Evolutionary conservation across 1,140 invertebrate genomes (phyloP).

Genomic region (Schlechtendalia chinensis): DNA sequence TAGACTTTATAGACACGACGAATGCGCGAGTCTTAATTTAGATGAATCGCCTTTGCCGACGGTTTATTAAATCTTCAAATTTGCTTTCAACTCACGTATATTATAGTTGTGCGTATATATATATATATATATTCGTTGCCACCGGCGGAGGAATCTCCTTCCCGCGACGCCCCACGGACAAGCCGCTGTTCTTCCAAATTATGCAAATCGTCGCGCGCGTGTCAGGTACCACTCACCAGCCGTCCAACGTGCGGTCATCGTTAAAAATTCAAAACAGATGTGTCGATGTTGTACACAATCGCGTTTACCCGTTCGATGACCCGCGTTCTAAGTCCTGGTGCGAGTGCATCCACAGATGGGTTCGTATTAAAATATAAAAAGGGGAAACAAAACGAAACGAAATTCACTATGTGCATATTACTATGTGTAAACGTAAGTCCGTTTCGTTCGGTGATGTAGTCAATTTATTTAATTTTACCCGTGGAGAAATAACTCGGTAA

Average conservation of each 20-base stretch:
- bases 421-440: no score
- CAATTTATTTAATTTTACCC: no score
- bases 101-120: no score
- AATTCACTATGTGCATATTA: not conserved
- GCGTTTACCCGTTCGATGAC: not conserved
- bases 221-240: not conserved
- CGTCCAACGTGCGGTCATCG: slow-evolving; percentile 7
- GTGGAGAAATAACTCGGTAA: no score
- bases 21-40: not conserved
- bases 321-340: no score
- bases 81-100: slow-evolving; percentile 5
- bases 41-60: not conserved
- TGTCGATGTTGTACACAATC: not conserved
- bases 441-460: no score
- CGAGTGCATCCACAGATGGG: no score
- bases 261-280: not conserved
- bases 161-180: slow-evolving; percentile 8
- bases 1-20: no score
- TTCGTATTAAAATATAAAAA: not conserved
- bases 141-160: not conserved
- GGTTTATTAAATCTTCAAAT: slow-evolving; percentile 32
- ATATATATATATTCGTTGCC: no score
- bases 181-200: slow-evolving; percentile 7
- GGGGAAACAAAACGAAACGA: not conserved
- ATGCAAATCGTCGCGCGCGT: slow-evolving; percentile 6